Evolutionary conservation across 2,888 invertebrate species (phyloP), one percentile per base, ranked within the genome.

Genomic region (Platypus cylindrus): DNA sequence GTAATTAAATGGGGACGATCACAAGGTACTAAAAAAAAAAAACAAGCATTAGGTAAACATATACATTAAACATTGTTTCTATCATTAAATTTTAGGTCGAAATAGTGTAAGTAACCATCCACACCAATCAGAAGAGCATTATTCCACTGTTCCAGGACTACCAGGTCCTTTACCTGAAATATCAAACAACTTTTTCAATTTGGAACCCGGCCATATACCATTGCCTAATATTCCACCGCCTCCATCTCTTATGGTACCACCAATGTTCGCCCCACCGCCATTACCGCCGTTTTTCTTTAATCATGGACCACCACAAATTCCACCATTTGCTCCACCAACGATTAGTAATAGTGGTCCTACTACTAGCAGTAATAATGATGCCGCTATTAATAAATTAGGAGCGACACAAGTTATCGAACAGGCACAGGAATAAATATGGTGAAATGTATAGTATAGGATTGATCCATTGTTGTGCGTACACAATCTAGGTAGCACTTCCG

Each of bases 1-100:
- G 90, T 90, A n/a, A 93, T 98, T 44, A 93, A 97, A 56, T 98
- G 98, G 98, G 97, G 97, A 1, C 79, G 90, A 51, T 91, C 94
- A 0, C 95, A 95, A 64, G 93, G 41, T 40, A 36, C 7, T 20
- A 20, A 20, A 20, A 20, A 7, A 20, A 7, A 20, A 20, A 5
- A 20, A 7, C 20, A 20, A 5, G 9, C 20, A 9, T 7, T 20
- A 20, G 20, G 20, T 20, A 20, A 20, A 20, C 9, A 7, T 20
- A 7, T 20, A 20, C 7, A 20, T 20, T 3, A 14, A 15, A 12
- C 27, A 14, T 13, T 3, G 15, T 27, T 11, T 13, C 15, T 13
- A 27, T 9, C 8, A 27, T 5, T 14, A 13, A 13, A 8, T 27
- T 17, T 22, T 30, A 39, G 39, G 39, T 11, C 32, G 40, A 11